Base-by-base conservation (phyloP, 2,888 invertebrate genomes). In the Incurvaria masculella region DNA sequence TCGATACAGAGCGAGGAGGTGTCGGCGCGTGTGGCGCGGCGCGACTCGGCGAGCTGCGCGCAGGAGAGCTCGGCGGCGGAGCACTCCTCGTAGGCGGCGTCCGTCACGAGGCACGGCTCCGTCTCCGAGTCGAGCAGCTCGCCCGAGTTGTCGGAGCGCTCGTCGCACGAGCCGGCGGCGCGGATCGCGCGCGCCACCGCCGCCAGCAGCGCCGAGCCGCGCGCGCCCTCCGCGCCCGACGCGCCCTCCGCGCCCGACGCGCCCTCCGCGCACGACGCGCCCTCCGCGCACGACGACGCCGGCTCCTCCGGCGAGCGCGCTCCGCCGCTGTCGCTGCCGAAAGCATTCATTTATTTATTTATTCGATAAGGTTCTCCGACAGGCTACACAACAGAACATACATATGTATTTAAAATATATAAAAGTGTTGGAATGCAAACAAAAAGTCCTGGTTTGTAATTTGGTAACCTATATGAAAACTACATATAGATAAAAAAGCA, bases 61-160 rank as follows among this genome's bases (percentile, higher is more conserved):
- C 33, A 26, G 21, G 44, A 42, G 39, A 42, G 33, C 16, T 23
- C 39, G 46, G 61, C 63, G 38, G 64, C 52, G 63, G 80, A 69
- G 60, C 80, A 65, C 58, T 86, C 86, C 1, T 82, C 83, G 52
- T 84, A 69, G 23, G 82, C 90, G 46, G 88, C 88, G 59, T 90
- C 90, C 79, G 89, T 90, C 81, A 90, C 89, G 19, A 91, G 74
- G 57, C 89, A 88, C 0, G 90, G 90, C 60, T 90, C 90, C 0
- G 90, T 90, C 76, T 91, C 91, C 0, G 89, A 90, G 66, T 91
- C 90, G 33, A 91, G 74, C 65, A 91, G 79, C 60, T 90, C 90
- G 4, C 87, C 87, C 17, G 89, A 89, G 68, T 89, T 88, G 57
- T 88, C 87, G 45, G 70, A 72, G 55, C 69, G 65, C 39, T 74